A percentile compares a stretch with the other conserved stretches of the same genome.
These are phyloP conservation scores for Acromyrmex heyeri DNA, from an alignment of 1,140 invertebrate species.

Conservation along the genomic window DNA sequence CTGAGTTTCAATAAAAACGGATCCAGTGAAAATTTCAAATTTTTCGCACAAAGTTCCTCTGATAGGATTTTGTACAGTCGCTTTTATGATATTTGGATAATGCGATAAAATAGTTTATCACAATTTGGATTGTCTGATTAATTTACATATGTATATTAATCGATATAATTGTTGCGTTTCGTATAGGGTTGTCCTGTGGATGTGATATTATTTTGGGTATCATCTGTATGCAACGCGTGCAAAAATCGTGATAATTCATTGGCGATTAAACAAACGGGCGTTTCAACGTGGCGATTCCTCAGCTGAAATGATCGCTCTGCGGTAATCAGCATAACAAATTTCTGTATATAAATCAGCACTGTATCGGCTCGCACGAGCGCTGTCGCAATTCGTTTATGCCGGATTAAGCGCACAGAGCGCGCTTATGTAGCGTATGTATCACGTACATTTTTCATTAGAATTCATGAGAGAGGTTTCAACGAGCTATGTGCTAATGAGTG, in stretches of 20 bases:
- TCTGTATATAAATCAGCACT: slow-evolving; percentile 71
- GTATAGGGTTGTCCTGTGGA: not conserved
- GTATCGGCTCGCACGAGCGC: slow-evolving; percentile 60
- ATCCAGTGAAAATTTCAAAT: not conserved
- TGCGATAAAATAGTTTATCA: slow-evolving; percentile 39
- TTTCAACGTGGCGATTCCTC: slow-evolving; percentile 51
- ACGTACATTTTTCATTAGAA: slow-evolving; percentile 72
- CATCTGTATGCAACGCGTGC: slow-evolving; percentile 17
- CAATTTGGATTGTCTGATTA: slow-evolving; percentile 5
- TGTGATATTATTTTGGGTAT: slow-evolving; percentile 40
- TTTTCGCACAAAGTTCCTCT: not conserved
- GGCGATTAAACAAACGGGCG: slow-evolving; percentile 42
- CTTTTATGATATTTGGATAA: slow-evolving; percentile 10
- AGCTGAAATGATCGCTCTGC: slow-evolving; percentile 61
- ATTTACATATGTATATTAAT: slow-evolving; percentile 41
- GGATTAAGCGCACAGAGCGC: slow-evolving; percentile 66
- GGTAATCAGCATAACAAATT: slow-evolving; percentile 67
- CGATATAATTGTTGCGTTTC: slow-evolving; percentile 1
- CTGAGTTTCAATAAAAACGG: not conserved
- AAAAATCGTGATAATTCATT: slow-evolving; percentile 53
- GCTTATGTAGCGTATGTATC: slow-evolving; percentile 65
- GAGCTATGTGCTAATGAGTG: slow-evolving; percentile 61
- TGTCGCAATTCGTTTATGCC: slow-evolving; percentile 64
- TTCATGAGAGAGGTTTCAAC: slow-evolving; percentile 66
- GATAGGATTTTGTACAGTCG: not conserved